phyloP scores from a whole-genome alignment of 23 tunicate species.

The Aplidium turbinatum region DNA sequence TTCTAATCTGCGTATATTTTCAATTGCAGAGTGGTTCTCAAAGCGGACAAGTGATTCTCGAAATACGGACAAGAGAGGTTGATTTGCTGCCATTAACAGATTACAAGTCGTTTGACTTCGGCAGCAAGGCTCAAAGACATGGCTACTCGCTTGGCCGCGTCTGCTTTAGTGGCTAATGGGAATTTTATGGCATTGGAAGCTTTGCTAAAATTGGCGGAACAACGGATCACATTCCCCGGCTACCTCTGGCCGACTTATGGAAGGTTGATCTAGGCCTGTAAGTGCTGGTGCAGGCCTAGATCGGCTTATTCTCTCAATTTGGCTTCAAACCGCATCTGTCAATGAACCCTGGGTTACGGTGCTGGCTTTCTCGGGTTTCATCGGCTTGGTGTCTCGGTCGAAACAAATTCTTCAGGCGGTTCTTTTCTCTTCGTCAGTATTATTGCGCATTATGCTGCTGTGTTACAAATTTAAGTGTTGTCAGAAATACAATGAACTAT shows the following conservation, averaged over 20 bases:
- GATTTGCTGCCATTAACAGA: conserved; percentile 81
- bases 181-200: background rate
- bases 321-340: conserved; percentile 12
- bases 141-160: conserved; percentile 70
- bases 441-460: too few species aligned
- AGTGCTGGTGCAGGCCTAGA: conserved; percentile 57
- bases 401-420: conserved; percentile 9
- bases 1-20: too few species aligned
- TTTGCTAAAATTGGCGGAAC: conserved; percentile 39
- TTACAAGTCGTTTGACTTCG: conserved; percentile 87
- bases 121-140: conserved; percentile 64
- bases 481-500: background rate
- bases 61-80: conserved; percentile 53
- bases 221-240: conserved; percentile 6
- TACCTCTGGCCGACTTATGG: background rate
- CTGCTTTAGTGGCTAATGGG: conserved; percentile 90
- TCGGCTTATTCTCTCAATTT: conserved; percentile 1
- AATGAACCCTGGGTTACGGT: conserved; percentile 21
- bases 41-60: conserved; percentile 66
- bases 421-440: too few species aligned
- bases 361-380: conserved; percentile 30
- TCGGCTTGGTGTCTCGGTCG: background rate
- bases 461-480: too few species aligned
- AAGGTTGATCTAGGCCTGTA: conserved; percentile 31
- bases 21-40: conserved; percentile 61